These are phyloP conservation scores for Alca torda DNA, from an alignment of 2,797 vertebrate genomes.

Conservation along the genomic window DNA sequence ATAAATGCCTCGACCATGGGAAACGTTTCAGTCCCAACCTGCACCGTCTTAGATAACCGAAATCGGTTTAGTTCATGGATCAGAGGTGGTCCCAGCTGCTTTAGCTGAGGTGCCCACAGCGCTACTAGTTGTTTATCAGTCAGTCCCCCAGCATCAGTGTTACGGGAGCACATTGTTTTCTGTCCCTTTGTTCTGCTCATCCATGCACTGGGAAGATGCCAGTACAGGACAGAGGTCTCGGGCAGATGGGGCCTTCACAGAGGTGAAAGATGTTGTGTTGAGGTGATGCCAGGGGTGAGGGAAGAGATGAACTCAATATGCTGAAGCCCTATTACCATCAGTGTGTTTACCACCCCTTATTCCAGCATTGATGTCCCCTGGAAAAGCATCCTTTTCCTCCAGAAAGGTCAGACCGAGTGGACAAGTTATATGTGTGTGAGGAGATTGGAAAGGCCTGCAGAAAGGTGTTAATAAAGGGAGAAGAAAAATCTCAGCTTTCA, in stretches of 20 bases:
- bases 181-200: neutral
- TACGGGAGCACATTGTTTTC: fast-evolving
- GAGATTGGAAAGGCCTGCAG: neutral
- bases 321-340: neutral
- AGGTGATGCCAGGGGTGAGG: neutral
- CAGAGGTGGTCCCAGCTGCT: neutral
- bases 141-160: neutral
- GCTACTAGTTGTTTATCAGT: neutral
- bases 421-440: neutral
- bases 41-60: fast-evolving
- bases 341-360: neutral
- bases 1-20: fast-evolving
- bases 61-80: fast-evolving
- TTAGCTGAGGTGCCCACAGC: neutral
- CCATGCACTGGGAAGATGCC: neutral
- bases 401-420: neutral
- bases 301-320: neutral
- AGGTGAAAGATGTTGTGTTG: neutral
- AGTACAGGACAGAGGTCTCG: neutral
- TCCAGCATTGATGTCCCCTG: neutral
- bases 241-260: neutral
- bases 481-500: conserved; percentile 5
- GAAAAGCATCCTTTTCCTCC: neutral
- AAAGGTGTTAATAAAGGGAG: neutral
- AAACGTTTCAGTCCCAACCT: neutral